phyloP scores from a whole-genome alignment of 2,113 vertebrate species.

The Sander vitreus region DNA sequence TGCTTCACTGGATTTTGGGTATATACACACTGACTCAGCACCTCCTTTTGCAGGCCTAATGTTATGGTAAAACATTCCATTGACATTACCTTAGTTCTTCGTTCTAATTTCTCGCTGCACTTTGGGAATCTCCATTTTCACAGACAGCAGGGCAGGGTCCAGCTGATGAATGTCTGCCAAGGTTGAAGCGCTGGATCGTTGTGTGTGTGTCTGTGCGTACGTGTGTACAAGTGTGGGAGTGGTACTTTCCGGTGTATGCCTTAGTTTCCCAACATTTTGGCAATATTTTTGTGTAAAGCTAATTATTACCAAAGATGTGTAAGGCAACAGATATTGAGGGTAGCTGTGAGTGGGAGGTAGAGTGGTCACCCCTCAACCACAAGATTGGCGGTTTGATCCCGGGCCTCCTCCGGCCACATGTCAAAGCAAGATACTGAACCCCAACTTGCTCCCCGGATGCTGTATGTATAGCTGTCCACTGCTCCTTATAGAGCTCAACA shows the following conservation, averaged over 20 bases:
- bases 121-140: constrained; percentile 58
- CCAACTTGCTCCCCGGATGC: no score
- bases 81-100: constrained; percentile 52
- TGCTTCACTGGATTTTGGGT: constrained; percentile 36
- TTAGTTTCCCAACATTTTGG: constrained; percentile 18
- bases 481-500: no score
- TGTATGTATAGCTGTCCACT: no score
- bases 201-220: neutral
- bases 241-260: neutral
- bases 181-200: neutral
- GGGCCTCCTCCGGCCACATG: no score
- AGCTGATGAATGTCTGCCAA: constrained; percentile 29
- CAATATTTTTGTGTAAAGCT: neutral
- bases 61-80: constrained; percentile 64
- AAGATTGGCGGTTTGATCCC: no score
- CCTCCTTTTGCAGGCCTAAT: constrained; percentile 28
- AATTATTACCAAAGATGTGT: constrained; percentile 6
- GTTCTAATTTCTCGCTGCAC: constrained; percentile 49
- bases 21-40: constrained; percentile 48
- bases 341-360: no score
- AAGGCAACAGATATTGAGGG: neutral
- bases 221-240: neutral
- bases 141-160: constrained; percentile 7
- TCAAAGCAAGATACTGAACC: no score
- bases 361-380: no score